Evolutionary conservation across 1,140 invertebrate species (phyloP).

Genomic region (Drosophila sucinea): DNA sequence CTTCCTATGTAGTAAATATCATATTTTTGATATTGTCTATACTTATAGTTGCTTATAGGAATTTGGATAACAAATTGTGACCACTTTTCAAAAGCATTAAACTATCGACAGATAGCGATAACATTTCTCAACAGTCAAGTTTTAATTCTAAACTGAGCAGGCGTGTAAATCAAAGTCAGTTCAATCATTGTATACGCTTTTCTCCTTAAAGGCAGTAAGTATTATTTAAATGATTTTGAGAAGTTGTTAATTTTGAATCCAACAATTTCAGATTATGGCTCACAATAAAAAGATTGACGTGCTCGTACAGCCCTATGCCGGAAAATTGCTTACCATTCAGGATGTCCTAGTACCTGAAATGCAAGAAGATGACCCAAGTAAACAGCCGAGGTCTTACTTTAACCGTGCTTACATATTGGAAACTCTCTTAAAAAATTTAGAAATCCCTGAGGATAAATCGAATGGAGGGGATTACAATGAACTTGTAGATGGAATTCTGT

Average conservation of each 20-base stretch:
- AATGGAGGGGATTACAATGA: neutral
- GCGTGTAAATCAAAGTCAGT: neutral
- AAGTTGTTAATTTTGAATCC: neutral
- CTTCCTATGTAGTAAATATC: too few species aligned
- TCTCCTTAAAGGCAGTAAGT: neutral
- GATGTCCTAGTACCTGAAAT: conserved; percentile 34
- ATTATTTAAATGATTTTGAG: neutral
- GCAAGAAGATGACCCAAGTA: neutral
- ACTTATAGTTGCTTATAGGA: too few species aligned
- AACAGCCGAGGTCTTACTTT: conserved; percentile 24
- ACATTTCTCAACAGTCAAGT: too few species aligned
- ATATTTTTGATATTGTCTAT: too few species aligned
- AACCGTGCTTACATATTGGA: conserved; percentile 23
- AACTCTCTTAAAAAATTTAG: conserved; percentile 26
- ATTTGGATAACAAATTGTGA: too few species aligned
- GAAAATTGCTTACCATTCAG: conserved; percentile 37
- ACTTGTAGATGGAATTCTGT: conserved; percentile 38
- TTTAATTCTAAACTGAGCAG: neutral
- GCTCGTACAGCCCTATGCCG: conserved; percentile 51
- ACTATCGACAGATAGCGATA: too few species aligned
- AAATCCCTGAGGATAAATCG: neutral
- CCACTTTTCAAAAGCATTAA: too few species aligned
- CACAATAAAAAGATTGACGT: conserved; percentile 12
- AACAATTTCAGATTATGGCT: neutral
- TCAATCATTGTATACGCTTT: neutral